Evolutionary conservation across 2,113 vertebrate genomes (phyloP).

Genomic region (Hiodon alosoides): DNA sequence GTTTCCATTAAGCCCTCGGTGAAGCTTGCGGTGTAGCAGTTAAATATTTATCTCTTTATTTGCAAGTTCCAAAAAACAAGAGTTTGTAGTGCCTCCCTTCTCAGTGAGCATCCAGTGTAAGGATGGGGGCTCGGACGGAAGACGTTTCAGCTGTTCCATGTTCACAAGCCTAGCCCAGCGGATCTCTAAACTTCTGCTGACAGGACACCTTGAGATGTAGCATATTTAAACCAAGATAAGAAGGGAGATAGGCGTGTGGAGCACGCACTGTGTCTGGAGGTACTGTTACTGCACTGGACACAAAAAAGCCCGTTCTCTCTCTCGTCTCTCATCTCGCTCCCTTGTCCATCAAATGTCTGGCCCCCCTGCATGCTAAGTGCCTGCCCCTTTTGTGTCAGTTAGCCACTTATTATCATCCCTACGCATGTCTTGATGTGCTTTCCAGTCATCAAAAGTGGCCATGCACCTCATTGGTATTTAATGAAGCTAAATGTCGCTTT

Average conservation of each 20-base stretch:
- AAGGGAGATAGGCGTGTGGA: slow-evolving; percentile 29
- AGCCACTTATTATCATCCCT: not conserved
- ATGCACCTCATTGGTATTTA: too few relatives aligned
- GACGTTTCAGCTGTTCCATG: slow-evolving; percentile 57
- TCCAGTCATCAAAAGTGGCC: too few relatives aligned
- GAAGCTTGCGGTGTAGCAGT: too few relatives aligned
- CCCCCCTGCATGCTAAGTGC: not conserved
- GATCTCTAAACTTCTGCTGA: slow-evolving; percentile 58
- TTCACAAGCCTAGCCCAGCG: slow-evolving; percentile 54
- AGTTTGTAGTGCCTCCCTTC: too few relatives aligned
- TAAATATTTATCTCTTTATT: too few relatives aligned
- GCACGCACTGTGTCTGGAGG: slow-evolving; percentile 23
- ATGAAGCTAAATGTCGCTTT: too few relatives aligned
- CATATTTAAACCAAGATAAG: slow-evolving; percentile 58
- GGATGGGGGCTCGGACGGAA: too few relatives aligned
- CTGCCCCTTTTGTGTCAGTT: not conserved
- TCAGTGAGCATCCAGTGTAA: too few relatives aligned
- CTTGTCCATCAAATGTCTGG: not conserved
- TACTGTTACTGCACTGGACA: not conserved
- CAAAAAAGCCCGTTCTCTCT: not conserved
- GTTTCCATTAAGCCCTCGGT: too few relatives aligned
- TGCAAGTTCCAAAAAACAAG: too few relatives aligned
- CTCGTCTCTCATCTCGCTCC: not conserved
- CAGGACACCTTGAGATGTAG: slow-evolving; percentile 51
- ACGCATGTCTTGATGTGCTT: not conserved